Evolutionary conservation across 2,113 vertebrate genomes (phyloP).

Genomic region (Brachirus orientalis): DNA sequence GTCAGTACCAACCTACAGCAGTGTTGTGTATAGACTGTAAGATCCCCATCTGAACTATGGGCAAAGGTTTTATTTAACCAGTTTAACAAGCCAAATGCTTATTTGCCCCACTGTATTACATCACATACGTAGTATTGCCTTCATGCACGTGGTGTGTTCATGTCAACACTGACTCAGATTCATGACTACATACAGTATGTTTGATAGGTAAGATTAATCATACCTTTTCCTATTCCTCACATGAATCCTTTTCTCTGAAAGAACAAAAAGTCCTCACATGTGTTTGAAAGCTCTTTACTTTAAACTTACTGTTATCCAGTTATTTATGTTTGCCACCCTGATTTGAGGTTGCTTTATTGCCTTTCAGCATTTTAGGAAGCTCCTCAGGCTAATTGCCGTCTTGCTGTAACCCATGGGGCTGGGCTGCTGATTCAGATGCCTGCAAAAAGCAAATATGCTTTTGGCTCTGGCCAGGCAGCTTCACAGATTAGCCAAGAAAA

Average conservation of each 20-base stretch:
- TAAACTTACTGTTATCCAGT: not conserved
- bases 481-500: constrained; percentile 32
- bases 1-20: constrained; percentile 58
- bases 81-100: constrained; percentile 38
- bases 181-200: not conserved
- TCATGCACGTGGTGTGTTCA: constrained; percentile 10
- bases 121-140: constrained; percentile 1
- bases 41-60: constrained; percentile 23
- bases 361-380: constrained; percentile 25
- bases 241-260: constrained; percentile 7
- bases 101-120: constrained; percentile 29
- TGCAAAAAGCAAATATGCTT: constrained; percentile 12
- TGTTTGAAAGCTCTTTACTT: not conserved
- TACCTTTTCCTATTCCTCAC: not conserved
- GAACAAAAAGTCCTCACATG: constrained; percentile 11
- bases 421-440: constrained; percentile 34
- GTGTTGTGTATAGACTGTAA: constrained; percentile 19
- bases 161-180: constrained; percentile 35
- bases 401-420: constrained; percentile 5
- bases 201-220: not conserved
- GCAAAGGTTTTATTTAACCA: constrained; percentile 31
- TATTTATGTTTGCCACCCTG: constrained; percentile 31
- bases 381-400: constrained; percentile 26
- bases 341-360: constrained; percentile 26
- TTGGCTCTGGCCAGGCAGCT: constrained; percentile 9